Evolutionary conservation across 2,888 invertebrate species (phyloP).

Genomic region (Barypeithes pellucidus): DNA sequence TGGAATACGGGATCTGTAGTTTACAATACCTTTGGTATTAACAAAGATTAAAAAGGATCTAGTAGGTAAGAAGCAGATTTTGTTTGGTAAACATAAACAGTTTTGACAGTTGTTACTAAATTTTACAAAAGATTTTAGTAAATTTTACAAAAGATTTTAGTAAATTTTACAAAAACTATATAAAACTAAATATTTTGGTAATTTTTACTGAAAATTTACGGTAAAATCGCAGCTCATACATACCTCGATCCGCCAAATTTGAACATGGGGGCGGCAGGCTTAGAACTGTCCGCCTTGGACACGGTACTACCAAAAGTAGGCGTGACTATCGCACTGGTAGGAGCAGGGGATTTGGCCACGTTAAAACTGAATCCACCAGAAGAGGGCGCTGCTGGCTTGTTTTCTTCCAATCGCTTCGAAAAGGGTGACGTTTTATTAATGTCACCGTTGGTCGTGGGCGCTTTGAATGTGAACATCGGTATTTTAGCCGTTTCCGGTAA

Average conservation of each 20-base stretch:
- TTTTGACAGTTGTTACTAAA: no score
- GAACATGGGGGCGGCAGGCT: conserved; percentile 28
- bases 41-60: no score
- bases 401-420: conserved; percentile 26
- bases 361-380: conserved; percentile 32
- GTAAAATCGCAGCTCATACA: background rate
- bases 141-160: no score
- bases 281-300: conserved; percentile 32
- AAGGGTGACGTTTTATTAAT: conserved; percentile 40
- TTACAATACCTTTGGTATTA: no score
- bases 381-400: conserved; percentile 18
- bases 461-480: conserved; percentile 38
- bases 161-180: no score
- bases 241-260: conserved; percentile 48
- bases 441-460: conserved; percentile 52
- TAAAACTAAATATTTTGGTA: no score
- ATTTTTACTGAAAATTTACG: no score
- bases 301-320: conserved; percentile 44
- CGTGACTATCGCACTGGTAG: conserved; percentile 32
- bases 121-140: no score
- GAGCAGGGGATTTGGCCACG: conserved; percentile 21
- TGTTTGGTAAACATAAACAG: no score
- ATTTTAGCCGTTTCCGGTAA: conserved; percentile 18
- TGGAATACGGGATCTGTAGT: no score
- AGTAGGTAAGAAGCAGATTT: no score